These are phyloP conservation scores for Catostomus latipinnis DNA, from an alignment of 2,797 vertebrate genomes.

Conservation along the genomic window DNA sequence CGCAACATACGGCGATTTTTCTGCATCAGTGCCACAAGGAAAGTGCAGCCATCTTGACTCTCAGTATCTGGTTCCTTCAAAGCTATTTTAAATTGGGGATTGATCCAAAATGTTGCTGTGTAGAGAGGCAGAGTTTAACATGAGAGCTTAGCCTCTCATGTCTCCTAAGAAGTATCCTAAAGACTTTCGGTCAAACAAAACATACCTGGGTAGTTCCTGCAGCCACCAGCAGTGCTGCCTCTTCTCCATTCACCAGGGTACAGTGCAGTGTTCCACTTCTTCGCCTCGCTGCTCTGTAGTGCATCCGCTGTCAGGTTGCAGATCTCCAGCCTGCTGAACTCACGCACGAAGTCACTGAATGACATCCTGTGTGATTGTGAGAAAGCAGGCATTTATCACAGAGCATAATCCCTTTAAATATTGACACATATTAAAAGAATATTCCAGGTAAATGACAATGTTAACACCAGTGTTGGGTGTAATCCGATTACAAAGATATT, in stretches of 20 bases:
- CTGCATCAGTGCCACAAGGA: slow-evolving; percentile 86
- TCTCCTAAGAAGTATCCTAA: neutral
- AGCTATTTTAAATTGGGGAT: slow-evolving; percentile 84
- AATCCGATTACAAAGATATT: too few relatives aligned
- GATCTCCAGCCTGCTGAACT: slow-evolving; percentile 81
- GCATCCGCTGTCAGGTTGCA: slow-evolving; percentile 85
- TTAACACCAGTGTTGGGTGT: too few relatives aligned
- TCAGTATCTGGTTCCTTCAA: slow-evolving; percentile 75
- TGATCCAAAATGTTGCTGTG: slow-evolving; percentile 87
- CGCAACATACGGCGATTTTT: slow-evolving; percentile 81
- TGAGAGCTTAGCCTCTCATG: neutral
- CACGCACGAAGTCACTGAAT: slow-evolving; percentile 79
- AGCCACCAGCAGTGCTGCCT: slow-evolving; percentile 67
- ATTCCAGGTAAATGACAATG: too few relatives aligned
- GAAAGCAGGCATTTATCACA: neutral
- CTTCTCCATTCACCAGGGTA: slow-evolving; percentile 63
- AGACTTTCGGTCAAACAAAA: neutral
- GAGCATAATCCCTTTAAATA: neutral
- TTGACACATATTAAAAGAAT: neutral
- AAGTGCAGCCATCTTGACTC: slow-evolving; percentile 78
- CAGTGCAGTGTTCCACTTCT: slow-evolving; percentile 79
- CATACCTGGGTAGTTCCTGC: slow-evolving; percentile 63
- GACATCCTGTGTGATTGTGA: slow-evolving; percentile 77
- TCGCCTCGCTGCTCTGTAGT: slow-evolving; percentile 69
- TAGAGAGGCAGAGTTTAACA: neutral